Percentiles rank a stretch among this genome's conserved stretches.
phyloP scores from a whole-genome alignment of 2,113 vertebrate genomes.

The Platichthys stellatus region DNA sequence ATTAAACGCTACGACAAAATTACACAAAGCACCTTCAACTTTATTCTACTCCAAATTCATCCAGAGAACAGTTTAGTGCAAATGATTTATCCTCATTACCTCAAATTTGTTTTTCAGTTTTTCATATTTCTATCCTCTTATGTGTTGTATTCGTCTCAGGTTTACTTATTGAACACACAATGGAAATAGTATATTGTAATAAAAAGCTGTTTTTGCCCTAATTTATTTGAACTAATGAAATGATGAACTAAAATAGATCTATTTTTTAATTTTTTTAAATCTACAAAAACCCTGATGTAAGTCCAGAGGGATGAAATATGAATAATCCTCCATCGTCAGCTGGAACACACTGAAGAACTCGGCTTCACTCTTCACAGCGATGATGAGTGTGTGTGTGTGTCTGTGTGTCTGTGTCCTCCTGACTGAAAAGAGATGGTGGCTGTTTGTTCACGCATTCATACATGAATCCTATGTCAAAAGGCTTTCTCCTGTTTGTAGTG shows the following conservation, averaged over 20 bases:
- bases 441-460: slow-evolving; percentile 41
- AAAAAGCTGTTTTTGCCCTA: too few relatives aligned
- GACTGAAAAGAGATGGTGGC: slow-evolving; percentile 26
- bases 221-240: too few relatives aligned
- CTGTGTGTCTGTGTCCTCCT: background rate
- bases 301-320: slow-evolving; percentile 1
- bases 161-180: too few relatives aligned
- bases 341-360: background rate
- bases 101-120: too few relatives aligned
- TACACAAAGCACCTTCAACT: too few relatives aligned
- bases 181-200: too few relatives aligned
- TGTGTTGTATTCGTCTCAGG: too few relatives aligned
- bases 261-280: background rate
- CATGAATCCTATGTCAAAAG: slow-evolving; percentile 52
- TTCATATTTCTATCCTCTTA: too few relatives aligned
- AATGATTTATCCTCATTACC: too few relatives aligned
- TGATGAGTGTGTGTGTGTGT: slow-evolving; percentile 21
- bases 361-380: background rate
- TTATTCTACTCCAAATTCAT: too few relatives aligned
- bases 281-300: background rate
- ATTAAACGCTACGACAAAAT: background rate
- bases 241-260: background rate
- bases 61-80: too few relatives aligned
- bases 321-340: slow-evolving; percentile 26
- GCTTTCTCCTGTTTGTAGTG: slow-evolving; percentile 44